These are phyloP conservation scores for Melipona beecheii DNA, from an alignment of 2,888 invertebrate species.

Conservation along the genomic window DNA sequence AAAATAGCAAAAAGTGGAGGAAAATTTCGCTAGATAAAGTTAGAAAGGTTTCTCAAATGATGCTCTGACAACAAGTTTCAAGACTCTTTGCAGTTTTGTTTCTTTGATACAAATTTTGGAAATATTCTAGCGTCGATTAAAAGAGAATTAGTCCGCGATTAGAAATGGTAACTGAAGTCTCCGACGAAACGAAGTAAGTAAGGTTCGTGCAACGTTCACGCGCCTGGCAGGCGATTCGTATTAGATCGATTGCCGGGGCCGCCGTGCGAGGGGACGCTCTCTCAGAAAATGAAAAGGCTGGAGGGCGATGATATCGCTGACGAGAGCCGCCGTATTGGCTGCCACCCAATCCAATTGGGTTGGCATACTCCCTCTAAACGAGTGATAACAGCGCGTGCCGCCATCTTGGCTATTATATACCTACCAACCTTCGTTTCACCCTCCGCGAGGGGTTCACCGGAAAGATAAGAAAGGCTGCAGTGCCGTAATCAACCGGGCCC, in stretches of 20 bases:
- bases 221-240: slow-evolving; percentile 42
- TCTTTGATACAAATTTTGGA: too few relatives aligned
- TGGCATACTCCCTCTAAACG: slow-evolving; percentile 63
- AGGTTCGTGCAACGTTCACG: slow-evolving; percentile 34
- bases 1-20: background rate
- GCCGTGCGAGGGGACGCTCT: slow-evolving; percentile 35
- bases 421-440: slow-evolving; percentile 57
- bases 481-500: slow-evolving; percentile 18
- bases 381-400: slow-evolving; percentile 77
- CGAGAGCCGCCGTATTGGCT: slow-evolving; percentile 82
- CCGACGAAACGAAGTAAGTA: background rate
- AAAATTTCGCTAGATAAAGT: background rate
- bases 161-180: slow-evolving; percentile 12
- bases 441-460: slow-evolving; percentile 27
- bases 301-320: slow-evolving; percentile 82
- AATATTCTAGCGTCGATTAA: too few relatives aligned
- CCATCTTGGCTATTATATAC: slow-evolving; percentile 76
- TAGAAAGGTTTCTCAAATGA: background rate
- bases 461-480: slow-evolving; percentile 54
- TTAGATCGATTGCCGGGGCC: slow-evolving; percentile 45
- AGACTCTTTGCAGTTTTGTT: too few relatives aligned
- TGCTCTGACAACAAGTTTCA: too few relatives aligned
- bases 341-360: slow-evolving; percentile 80
- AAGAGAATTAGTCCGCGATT: slow-evolving; percentile 4
- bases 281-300: slow-evolving; percentile 53